Evolutionary conservation across 2,888 invertebrate species (phyloP), one percentile per base, ranked within the genome.

Genomic region (Hydriomena furcata): DNA sequence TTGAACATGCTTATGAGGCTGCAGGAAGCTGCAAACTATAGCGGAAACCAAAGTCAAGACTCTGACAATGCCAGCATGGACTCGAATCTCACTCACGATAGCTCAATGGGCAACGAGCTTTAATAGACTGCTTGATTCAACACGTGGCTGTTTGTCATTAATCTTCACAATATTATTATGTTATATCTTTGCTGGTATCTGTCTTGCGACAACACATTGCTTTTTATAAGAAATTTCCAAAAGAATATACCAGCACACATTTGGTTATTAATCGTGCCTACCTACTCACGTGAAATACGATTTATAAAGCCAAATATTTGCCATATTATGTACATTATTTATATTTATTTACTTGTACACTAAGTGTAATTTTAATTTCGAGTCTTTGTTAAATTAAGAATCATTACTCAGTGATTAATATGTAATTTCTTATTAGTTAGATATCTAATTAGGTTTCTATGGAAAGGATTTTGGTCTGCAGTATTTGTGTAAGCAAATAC

Each of bases 1-100:
- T 91, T 98, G 60, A 98, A 97, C 75, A 98, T 98, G 98, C 86
- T 98, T 74, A 97, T 98, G 97, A 93, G 97, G 62, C 92, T 98
- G 38, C 98, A 98, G 90, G 98, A 98, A 89, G 98, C 98, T 17
- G 98, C 98, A 36, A 97, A 96, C 85, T 97, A 96, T 87, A 95
- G 96, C 66, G 96, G 96, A 71, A 95, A 95, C 66, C 97, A 96
- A 88, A 96, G 96, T 77, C 97, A 96, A 73, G 97, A 97, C 86
- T 96, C 96, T 0, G 97, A 97, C 82, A 95, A 96, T 69, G 95
- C 96, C 60, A 96, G 96, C 73, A 91, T 95, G 75, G 95, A 95
- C 77, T 95, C 95, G 57, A 94, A 94, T 86, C 90, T 94, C 72
- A 94, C 94, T 4, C 94, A 94, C 69, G 93, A 93, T 70, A 93